phyloP scores from a whole-genome alignment of 92 coral and sea anemone genomes.

The Epizoanthus illoricatus region DNA sequence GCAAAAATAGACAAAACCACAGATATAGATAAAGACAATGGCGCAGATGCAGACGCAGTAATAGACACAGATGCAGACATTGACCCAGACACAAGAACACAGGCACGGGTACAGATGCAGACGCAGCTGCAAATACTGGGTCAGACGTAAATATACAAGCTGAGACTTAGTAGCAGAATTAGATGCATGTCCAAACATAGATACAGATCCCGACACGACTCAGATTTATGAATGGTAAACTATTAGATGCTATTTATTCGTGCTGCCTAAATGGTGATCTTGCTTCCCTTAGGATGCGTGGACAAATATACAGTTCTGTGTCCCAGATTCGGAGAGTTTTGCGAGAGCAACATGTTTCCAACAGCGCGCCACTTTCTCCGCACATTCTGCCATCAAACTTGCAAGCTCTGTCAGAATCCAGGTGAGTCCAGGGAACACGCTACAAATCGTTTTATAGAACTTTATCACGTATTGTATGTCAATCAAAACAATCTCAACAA shows the following conservation, averaged over 20 bases:
- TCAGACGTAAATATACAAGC: not conserved
- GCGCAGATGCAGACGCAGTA: not conserved
- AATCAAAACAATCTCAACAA: too few relatives aligned
- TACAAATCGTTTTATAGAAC: too few relatives aligned
- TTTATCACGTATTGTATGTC: too few relatives aligned
- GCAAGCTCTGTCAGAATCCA: constrained; percentile 1
- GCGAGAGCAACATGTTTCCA: not conserved
- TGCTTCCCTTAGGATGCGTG: not conserved
- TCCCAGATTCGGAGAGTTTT: not conserved
- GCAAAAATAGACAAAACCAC: too few relatives aligned
- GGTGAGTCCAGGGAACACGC: not conserved
- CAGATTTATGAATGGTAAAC: not conserved
- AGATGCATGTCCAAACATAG: not conserved
- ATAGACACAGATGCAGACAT: too few relatives aligned
- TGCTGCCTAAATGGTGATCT: too few relatives aligned
- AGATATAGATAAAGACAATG: too few relatives aligned
- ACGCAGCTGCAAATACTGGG: not conserved
- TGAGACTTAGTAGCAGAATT: not conserved
- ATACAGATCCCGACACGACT: not conserved
- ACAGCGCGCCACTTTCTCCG: not conserved
- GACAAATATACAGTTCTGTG: not conserved
- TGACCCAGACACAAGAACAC: not conserved
- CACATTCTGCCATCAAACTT: not conserved
- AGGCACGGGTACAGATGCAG: not conserved
- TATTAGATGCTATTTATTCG: not conserved